Base-by-base conservation (phyloP, 37 sponge, comb jelly and placozoan species). In the Lycopodina hypogea region DNA sequence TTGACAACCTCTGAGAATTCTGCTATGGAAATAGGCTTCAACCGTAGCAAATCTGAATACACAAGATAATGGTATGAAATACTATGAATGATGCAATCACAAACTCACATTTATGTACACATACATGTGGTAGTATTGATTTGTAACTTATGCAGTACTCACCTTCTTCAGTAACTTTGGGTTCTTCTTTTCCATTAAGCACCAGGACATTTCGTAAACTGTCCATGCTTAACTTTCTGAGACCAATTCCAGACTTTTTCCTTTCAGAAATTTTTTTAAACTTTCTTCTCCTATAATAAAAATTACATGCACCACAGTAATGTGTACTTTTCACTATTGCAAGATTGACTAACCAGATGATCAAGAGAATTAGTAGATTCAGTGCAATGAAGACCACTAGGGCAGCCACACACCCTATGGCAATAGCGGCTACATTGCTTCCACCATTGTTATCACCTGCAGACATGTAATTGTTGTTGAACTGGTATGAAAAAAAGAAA, bases 1-100 rank as follows among this genome's bases (percentile, higher is more conserved):
- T 62, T 56, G 28, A 84, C 86, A 67, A 81, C 57, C 17, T 76
- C 51, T 17, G 90, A 73, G 36, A 92, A 92, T 0, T 84, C 85
- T n/a, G 75, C 63, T 42, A 88, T 60, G 23, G 69, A 71, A 34
- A 88, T 77, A 26, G 73, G 76, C 61, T 40, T 56, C 3, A 36
- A 33, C 24, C 35, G 4, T 19, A 4, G 39, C 9, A n/a, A 15
- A 42, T 8, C 71, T 59, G 6, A 6, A 59, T 17, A 59, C 6
- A 26, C n/a, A 26, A 59, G n/a, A 26, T 17, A n/a, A n/a, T n/a
- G n/a, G n/a, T 52, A 52, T 11, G 19, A 60, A 60, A 26, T 60
- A 26, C 23, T 26, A 60, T 11, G 24, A n/a, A 28, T 23, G 61
- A 60, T 53, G 55, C 12, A 53, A 53, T 19, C 17, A 17, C 12